These are phyloP conservation scores for Drosophila trichaetosa DNA, from an alignment of 2,888 invertebrate genomes.

Conservation along the genomic window DNA sequence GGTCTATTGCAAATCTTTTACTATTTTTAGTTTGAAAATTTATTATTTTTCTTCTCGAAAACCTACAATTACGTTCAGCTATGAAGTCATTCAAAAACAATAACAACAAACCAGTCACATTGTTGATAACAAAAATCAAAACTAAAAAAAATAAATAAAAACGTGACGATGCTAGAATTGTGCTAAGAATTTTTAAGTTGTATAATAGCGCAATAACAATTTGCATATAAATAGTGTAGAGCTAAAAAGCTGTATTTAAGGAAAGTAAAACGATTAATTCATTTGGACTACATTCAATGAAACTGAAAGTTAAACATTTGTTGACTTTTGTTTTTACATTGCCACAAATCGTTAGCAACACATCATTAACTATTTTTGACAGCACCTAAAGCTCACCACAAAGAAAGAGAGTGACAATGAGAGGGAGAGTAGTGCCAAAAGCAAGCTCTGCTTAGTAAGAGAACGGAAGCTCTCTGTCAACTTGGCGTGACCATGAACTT, in stretches of 20 bases:
- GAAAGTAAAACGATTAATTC: background rate
- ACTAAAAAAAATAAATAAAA: conserved; percentile 1
- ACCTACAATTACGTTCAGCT: conserved; percentile 47
- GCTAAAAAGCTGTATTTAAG: conserved; percentile 18
- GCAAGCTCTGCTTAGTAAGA: conserved; percentile 34
- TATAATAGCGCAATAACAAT: conserved; percentile 19
- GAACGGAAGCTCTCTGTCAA: conserved; percentile 63
- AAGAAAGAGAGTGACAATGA: conserved; percentile 8
- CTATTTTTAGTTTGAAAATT: conserved; percentile 47
- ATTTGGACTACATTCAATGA: conserved; percentile 33
- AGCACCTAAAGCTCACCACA: conserved; percentile 36
- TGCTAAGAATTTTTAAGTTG: conserved; percentile 10
- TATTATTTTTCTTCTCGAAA: conserved; percentile 16
- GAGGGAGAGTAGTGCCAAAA: background rate
- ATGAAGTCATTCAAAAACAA: conserved; percentile 61
- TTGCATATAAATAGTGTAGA: conserved; percentile 22
- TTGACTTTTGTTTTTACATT: conserved; percentile 32
- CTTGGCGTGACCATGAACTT: conserved; percentile 79
- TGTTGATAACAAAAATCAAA: conserved; percentile 30
- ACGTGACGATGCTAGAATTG: conserved; percentile 15
- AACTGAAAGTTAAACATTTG: conserved; percentile 63
- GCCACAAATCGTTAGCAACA: conserved; percentile 29
- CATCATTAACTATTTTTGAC: conserved; percentile 37
- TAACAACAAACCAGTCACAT: conserved; percentile 31
- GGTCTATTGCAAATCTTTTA: background rate